A percentile compares a stretch with the other conserved stretches of the same genome.
phyloP scores from a whole-genome alignment of 1,140 invertebrate species.

The Apis cerana region DNA sequence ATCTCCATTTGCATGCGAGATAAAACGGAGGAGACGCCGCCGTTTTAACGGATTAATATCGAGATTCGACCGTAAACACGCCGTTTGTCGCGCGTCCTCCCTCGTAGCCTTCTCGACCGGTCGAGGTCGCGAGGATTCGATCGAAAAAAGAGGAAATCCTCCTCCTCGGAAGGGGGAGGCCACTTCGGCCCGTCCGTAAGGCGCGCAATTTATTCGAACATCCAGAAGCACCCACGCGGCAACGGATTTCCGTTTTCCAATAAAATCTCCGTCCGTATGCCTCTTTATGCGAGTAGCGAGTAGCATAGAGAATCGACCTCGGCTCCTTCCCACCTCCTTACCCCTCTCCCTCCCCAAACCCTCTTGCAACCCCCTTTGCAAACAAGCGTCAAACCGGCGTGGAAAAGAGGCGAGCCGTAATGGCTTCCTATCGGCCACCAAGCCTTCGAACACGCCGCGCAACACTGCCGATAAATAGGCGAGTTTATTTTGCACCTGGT shows the following conservation, averaged over 20 bases:
- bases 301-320: not conserved
- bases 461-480: slow-evolving; percentile 45
- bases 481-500: slow-evolving; percentile 51
- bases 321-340: not conserved
- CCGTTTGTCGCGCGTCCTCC: slow-evolving; percentile 54
- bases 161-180: slow-evolving; percentile 20
- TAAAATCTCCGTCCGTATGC: slow-evolving; percentile 57
- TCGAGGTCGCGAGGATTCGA: too few relatives aligned
- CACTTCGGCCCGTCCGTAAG: slow-evolving; percentile 68
- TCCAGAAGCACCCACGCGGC: slow-evolving; percentile 63
- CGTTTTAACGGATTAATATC: slow-evolving; percentile 53
- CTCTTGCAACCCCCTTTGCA: slow-evolving; percentile 1
- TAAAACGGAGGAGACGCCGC: slow-evolving; percentile 57
- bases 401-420: slow-evolving; percentile 55
- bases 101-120: slow-evolving; percentile 29
- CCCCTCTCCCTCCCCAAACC: not conserved
- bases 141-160: too few relatives aligned
- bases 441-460: not conserved
- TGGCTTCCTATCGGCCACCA: slow-evolving; percentile 45
- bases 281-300: slow-evolving; percentile 26
- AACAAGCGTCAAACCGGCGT: slow-evolving; percentile 46
- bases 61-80: slow-evolving; percentile 63
- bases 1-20: slow-evolving; percentile 69
- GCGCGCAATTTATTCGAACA: slow-evolving; percentile 74
- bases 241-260: slow-evolving; percentile 68